phyloP scores from a whole-genome alignment of 2,113 vertebrate species.

The Centropus unirufus region DNA sequence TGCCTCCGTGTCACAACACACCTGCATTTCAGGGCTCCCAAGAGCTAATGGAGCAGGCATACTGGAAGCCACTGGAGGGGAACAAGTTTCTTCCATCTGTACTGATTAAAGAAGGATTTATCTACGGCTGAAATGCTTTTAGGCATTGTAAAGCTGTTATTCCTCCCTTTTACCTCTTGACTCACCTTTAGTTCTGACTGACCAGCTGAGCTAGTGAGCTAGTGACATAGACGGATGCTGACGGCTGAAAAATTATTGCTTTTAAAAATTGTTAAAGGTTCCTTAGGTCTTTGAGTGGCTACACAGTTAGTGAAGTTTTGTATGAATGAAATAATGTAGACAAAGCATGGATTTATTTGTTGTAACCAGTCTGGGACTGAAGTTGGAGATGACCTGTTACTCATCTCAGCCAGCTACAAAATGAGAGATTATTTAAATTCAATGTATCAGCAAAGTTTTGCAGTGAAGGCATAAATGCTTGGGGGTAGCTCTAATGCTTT shows the following conservation, averaged over 20 bases:
- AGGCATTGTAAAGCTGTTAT: background rate
- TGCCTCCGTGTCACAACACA: fast-evolving
- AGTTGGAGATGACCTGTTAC: background rate
- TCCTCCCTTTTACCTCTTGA: background rate
- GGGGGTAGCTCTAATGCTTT: background rate
- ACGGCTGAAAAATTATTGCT: background rate
- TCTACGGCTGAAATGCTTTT: background rate
- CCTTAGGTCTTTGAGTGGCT: background rate
- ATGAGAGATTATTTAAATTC: slow-evolving; percentile 7
- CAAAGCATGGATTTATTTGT: background rate
- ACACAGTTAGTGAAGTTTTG: background rate
- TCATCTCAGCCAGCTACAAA: background rate
- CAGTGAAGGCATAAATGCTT: background rate
- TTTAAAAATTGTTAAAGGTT: background rate
- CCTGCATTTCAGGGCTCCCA: background rate
- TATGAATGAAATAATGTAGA: background rate
- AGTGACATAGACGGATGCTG: background rate
- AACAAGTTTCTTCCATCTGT: background rate
- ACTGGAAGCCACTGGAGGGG: background rate
- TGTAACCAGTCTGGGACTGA: background rate
- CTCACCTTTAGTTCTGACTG: background rate
- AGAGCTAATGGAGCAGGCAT: background rate
- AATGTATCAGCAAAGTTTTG: background rate
- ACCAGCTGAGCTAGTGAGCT: background rate
- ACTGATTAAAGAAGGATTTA: fast-evolving